Base-by-base conservation (phyloP, 2,888 invertebrate genomes). In the Bruchidius siliquastri region DNA sequence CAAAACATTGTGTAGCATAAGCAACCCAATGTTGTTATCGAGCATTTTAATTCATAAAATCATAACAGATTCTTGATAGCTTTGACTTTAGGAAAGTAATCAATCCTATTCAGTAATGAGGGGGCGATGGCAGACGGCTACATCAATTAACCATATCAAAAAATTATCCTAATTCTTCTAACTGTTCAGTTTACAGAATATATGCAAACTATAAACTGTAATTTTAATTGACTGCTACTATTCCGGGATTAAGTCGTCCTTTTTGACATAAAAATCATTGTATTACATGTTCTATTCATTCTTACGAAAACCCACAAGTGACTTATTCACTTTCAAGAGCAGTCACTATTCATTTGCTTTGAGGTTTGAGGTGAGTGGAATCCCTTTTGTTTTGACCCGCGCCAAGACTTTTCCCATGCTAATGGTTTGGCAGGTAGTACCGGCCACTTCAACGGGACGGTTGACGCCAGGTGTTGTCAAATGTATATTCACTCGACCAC, bases 331-430 rank as follows among this genome's bases (percentile, higher is more conserved):
- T 49, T 13, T 49, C 49, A 49, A 18, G 6, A 13, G 49, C 49
- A 49, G 18, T 49, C 49, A 13, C 1, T 13, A 13, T 49, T 49
- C 13, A 49, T 49, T 49, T 49, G 3, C 49, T 49, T 18, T n/a
- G n/a, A n/a, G 8, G 49, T 1, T 13, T 1, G 49, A 49, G 18
- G 49, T 49, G 49, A 49, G 49, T 18, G 49, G 49, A 49, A 13
- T 49, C 3, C 49, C 74, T 77, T 80, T 80, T 82, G 80, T 81
- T 81, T 81, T 79, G 77, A 77, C 75, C 76, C 70, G 74, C 71
- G 74, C 76, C 79, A 78, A 81, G 10, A 49, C 13, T 81, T 83
- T 84, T 84, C 84, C 83, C 84, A 84, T 84, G 83, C 83, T 84
- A 84, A 85, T 84, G 84, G 83, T 84, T 83, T 81, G 80, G 82